Evolutionary conservation across 2,113 vertebrate species (phyloP).

Genomic region (Catharus fuscescens): DNA sequence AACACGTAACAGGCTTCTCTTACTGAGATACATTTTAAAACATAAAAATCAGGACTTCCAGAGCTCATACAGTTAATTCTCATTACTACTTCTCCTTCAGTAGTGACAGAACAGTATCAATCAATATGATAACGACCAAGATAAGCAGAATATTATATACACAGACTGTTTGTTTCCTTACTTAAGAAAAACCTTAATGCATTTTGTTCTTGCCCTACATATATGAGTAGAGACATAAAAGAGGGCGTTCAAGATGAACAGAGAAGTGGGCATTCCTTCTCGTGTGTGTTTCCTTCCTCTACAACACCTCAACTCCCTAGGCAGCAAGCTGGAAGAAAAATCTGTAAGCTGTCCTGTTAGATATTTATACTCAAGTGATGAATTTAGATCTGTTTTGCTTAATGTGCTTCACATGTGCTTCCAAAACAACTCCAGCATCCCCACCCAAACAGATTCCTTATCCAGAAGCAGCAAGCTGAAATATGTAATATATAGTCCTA

Average conservation of each 20-base stretch:
- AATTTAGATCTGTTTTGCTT: background rate
- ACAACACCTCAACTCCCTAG: background rate
- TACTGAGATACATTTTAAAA: constrained; percentile 41
- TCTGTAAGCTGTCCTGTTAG: background rate
- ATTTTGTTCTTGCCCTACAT: background rate
- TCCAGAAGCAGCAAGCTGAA: background rate
- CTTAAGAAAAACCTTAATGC: background rate
- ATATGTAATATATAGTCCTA: background rate
- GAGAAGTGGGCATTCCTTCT: background rate
- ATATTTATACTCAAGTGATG: background rate
- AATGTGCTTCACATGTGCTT: background rate
- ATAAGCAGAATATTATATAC: constrained; percentile 49
- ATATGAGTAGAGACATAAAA: background rate
- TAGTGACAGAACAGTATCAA: constrained; percentile 1
- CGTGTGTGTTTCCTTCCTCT: background rate
- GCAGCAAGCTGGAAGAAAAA: background rate
- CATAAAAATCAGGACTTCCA: constrained; percentile 23
- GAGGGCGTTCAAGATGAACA: background rate
- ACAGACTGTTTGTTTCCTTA: background rate
- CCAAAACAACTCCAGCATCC: background rate
- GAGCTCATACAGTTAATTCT: constrained; percentile 56
- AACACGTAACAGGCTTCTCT: constrained; percentile 55
- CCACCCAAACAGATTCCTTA: background rate
- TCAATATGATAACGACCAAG: constrained; percentile 36
- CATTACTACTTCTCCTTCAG: constrained; percentile 33